Conservation (phyloP, 2,113 vertebrate genomes). For the Taurulus bubalis region DNA sequence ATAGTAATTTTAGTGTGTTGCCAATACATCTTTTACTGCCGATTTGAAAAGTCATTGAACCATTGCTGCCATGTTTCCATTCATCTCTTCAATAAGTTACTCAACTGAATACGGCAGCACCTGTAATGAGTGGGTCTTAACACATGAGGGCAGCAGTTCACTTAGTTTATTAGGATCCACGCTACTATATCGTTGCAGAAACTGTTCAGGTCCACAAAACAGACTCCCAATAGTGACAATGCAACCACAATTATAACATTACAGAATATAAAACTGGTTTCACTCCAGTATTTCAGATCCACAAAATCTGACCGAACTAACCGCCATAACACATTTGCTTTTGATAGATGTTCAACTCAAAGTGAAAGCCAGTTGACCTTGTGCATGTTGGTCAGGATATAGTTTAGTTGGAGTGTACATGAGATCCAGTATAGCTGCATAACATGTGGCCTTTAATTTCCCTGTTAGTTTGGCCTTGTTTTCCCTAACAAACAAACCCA, state of each 20-base stretch:
- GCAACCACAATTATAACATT: too few relatives aligned
- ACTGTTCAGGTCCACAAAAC: background rate
- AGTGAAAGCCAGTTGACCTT: background rate
- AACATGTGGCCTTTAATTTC: background rate
- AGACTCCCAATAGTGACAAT: too few relatives aligned
- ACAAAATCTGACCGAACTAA: too few relatives aligned
- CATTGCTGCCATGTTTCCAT: background rate
- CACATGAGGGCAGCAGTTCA: conserved; percentile 42
- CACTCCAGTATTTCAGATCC: too few relatives aligned
- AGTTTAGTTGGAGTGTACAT: background rate
- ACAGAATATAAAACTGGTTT: too few relatives aligned
- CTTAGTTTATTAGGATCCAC: background rate
- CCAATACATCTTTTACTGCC: background rate
- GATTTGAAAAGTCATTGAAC: too few relatives aligned
- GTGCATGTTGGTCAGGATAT: background rate
- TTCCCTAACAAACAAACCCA: background rate
- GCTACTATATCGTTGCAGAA: background rate
- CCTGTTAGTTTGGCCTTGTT: background rate
- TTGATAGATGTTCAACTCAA: background rate
- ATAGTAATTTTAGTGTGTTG: too few relatives aligned
- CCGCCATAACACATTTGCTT: too few relatives aligned
- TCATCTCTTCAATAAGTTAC: background rate
- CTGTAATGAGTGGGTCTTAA: background rate
- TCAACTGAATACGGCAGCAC: background rate
- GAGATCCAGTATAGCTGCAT: background rate